Percentiles rank a stretch among this genome's conserved stretches.
These are phyloP conservation scores for Hipposideros armiger DNA, from an alignment of 2,113 vertebrate species.

Conservation along the genomic window DNA sequence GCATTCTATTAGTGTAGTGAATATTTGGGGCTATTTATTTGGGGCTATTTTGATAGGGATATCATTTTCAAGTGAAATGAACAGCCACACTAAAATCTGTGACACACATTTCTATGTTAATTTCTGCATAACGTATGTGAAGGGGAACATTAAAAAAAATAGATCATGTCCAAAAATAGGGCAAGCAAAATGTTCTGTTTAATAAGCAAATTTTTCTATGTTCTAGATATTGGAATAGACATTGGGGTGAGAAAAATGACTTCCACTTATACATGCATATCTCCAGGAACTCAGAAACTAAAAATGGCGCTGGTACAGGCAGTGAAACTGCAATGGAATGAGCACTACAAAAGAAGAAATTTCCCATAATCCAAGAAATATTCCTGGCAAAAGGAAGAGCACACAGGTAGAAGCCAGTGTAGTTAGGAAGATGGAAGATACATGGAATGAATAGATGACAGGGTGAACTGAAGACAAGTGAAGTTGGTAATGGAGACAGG, in stretches of 20 bases:
- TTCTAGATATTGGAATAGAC: neutral
- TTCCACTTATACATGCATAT: neutral
- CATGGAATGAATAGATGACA: neutral
- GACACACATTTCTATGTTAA: neutral
- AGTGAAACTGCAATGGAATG: neutral
- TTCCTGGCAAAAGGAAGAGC: neutral
- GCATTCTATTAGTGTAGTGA: neutral
- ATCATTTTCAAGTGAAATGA: neutral
- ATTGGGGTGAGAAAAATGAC: neutral
- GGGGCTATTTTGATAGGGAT: neutral
- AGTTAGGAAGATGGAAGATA: neutral
- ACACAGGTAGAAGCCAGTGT: neutral
- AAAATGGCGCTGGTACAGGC: neutral
- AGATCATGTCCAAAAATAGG: neutral
- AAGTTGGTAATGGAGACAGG: neutral
- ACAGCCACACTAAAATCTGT: neutral
- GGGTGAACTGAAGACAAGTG: neutral
- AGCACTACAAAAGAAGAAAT: neutral
- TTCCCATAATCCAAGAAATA: neutral
- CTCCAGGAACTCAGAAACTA: neutral
- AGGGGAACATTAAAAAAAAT: neutral
- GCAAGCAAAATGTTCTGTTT: neutral
- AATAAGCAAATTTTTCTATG: neutral
- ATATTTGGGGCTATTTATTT: neutral
- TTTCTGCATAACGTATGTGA: neutral